Evolutionary conservation across 2,888 invertebrate species (phyloP).

Genomic region (Pseudococcus viburni): DNA sequence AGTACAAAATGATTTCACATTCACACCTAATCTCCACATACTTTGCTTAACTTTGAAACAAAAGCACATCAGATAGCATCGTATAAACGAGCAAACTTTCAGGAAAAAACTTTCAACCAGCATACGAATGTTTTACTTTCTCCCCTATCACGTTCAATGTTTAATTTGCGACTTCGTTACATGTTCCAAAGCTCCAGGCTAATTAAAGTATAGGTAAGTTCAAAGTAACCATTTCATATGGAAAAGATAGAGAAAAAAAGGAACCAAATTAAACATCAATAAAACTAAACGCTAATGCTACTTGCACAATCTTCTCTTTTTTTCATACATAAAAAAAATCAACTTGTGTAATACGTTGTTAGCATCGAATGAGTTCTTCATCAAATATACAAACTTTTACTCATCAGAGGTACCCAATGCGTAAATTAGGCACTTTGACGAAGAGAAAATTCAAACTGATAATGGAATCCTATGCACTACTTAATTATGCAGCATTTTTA

Average conservation of each 20-base stretch:
- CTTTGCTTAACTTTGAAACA: conserved; percentile 27
- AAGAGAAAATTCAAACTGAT: not conserved
- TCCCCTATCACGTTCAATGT: conserved; percentile 39
- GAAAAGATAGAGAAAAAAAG: not conserved
- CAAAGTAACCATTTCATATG: conserved; percentile 27
- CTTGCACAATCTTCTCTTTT: not conserved
- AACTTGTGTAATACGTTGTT: not conserved
- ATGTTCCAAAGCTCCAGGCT: conserved; percentile 30
- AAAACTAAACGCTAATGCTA: conserved; percentile 13
- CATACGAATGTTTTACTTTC: conserved; percentile 43
- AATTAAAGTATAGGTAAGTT: conserved; percentile 32
- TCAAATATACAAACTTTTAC: no score
- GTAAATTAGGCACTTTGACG: not conserved
- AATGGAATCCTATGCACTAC: not conserved
- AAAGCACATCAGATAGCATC: conserved; percentile 37
- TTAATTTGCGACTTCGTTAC: conserved; percentile 37
- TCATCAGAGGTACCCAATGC: not conserved
- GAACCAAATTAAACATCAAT: conserved; percentile 6
- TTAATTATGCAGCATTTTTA: not conserved
- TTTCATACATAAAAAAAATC: not conserved
- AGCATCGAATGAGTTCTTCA: not conserved
- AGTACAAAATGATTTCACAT: conserved; percentile 25
- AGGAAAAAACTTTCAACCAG: conserved; percentile 32
- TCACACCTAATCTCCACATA: conserved; percentile 44
- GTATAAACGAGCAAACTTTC: conserved; percentile 37